Evolutionary conservation across 2,888 invertebrate genomes (phyloP).

Genomic region (Alloplasta piceator): DNA sequence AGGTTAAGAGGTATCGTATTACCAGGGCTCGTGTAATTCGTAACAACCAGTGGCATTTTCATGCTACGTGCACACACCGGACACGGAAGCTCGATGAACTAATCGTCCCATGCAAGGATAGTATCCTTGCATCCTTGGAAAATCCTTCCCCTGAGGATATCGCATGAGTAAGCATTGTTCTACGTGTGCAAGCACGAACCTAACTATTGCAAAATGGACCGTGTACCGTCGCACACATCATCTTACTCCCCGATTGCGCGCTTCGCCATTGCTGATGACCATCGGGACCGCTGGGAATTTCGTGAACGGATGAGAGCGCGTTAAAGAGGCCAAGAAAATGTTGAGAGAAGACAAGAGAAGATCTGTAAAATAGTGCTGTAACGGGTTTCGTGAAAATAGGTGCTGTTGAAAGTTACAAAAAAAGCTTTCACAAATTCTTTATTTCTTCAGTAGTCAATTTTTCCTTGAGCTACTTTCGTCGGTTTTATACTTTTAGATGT

Average conservation of each 20-base stretch:
- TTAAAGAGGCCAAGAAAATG: too few relatives aligned
- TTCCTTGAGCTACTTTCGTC: too few relatives aligned
- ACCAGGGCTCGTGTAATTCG: conserved; percentile 27
- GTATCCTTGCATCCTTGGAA: conserved; percentile 14
- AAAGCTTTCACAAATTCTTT: too few relatives aligned
- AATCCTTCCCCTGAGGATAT: conserved; percentile 43
- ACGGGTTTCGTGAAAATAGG: too few relatives aligned
- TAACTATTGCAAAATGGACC: conserved; percentile 23
- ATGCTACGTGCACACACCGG: conserved; percentile 3
- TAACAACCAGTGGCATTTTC: conserved; percentile 31
- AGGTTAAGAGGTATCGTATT: conserved; percentile 44
- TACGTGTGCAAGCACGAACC: conserved; percentile 29
- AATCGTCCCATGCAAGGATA: conserved; percentile 34
- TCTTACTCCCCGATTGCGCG: conserved; percentile 31
- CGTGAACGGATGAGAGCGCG: background rate
- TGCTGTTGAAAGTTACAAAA: too few relatives aligned
- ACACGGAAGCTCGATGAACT: conserved; percentile 34
- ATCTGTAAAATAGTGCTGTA: too few relatives aligned
- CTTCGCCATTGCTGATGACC: conserved; percentile 7
- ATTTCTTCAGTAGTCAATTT: too few relatives aligned
- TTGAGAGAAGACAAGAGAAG: too few relatives aligned
- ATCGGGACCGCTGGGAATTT: conserved; percentile 19
- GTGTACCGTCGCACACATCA: conserved; percentile 26
- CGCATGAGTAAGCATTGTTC: conserved; percentile 40
- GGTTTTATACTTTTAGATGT: too few relatives aligned